Evolutionary conservation across 2,888 invertebrate genomes (phyloP), one percentile per base, ranked within the genome.

Genomic region (Cephus pygmeus): DNA sequence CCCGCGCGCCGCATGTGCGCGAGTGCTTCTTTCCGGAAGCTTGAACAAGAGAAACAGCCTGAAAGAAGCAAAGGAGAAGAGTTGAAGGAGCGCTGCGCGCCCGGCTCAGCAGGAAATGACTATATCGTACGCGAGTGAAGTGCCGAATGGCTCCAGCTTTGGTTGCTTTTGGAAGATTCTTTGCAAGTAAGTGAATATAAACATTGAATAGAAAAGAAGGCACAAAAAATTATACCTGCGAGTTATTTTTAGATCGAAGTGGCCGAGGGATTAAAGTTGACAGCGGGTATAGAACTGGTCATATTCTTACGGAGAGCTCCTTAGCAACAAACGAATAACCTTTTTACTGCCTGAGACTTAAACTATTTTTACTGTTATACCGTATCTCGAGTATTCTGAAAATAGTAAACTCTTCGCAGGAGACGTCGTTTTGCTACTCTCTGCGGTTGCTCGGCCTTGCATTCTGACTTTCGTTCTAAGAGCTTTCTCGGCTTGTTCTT

Each of bases 141-240:
- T 97, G 89, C 97, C 97, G 85, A 97, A 97, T 92, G 97, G 97
- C 91, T 97, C 97, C 93, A 96, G 96, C 92, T 97, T 97, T 91
- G 97, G 97, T 91, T 97, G 97, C 92, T 97, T 97, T 93, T 97
- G 97, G 97, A 95, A 96, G 93, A 97, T 97, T 92, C 94, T 97
- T 88, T 94, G 95, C 94, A 97, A 96, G 96, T 97, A 93, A 96
- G 96, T 93, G 76, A 23, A 23, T 23, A 56, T 56, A 56, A 23
- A 56, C 23, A 56, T 56, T 23, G 56, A 23, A 23, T 2, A 15
- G 15, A 40, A 15, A 40, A 40, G 15, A 4, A 40, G 15, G 15
- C 1, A 40, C 0, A 56, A 9, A 23, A 56, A 56, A 56, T 56
- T 23, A 9, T 56, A 56, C 56, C 56, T 56, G 23, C 23, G 56